Evolutionary conservation across 2,797 vertebrate species (phyloP), one percentile per base, ranked within the genome.

Genomic region (Sparidentex hasta): DNA sequence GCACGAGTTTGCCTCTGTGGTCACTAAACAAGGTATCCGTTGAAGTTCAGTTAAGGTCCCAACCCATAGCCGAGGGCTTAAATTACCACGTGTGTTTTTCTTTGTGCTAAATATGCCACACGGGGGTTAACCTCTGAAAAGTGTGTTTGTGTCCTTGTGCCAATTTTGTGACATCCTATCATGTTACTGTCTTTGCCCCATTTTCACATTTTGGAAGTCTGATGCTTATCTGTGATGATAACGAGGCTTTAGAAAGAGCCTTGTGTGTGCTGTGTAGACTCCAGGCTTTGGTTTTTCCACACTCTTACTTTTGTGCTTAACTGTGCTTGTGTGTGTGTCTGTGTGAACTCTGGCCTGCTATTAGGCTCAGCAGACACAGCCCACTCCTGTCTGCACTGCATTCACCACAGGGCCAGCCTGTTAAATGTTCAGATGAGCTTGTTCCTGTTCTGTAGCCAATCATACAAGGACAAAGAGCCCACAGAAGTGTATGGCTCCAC

Each of bases 371-470:
- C 81, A 85, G 79, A 82, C 86, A 90, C 76, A 83, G 81, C 27
- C 50, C 54, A 16, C 74, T 73, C 81, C 73, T 92, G 87, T 90
- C 78, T 86, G 74, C 25, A 8, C 20, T 62, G 9, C 38, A 69
- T 21, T 70, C 74, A 47, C 65, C 50, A 90, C 88, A 89, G 80
- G 76, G 63, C 71, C 68, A 12, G 78, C 55, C 79, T 89, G 80
- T 91, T 87, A 67, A 80, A 81, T 64, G 70, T 63, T 80, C 71
- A 79, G 71, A 87, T 91, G 75, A 87, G 80, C 74, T 66, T 74
- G 66, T 84, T 88, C 80, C 83, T 88, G 86, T 84, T 90, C 80
- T 86, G 47, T 38, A 62, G 79, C 68, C 70, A 90, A 76, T 92
- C 86, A 54, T 16, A 18, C 52, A 8, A 38, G 62, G 62, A 93